Conservation (phyloP, 2,888 invertebrate genomes). For the Thyatira batis region DNA sequence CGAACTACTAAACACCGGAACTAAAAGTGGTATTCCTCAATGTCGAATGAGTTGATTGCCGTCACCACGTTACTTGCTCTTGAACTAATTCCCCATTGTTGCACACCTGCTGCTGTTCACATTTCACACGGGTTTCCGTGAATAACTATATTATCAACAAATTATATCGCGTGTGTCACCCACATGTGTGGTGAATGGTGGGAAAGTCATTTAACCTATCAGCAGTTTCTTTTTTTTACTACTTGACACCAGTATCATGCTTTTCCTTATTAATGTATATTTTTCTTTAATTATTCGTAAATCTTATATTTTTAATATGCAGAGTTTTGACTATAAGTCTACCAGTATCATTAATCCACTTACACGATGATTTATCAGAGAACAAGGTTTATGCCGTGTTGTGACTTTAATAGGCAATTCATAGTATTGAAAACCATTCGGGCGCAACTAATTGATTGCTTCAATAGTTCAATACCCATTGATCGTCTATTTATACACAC, state of each 20-base stretch:
- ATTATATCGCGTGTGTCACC: not conserved
- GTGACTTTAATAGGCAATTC: not conserved
- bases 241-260: too few relatives aligned
- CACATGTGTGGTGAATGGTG: not conserved
- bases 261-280: too few relatives aligned
- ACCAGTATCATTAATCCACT: too few relatives aligned
- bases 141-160: constrained; percentile 15
- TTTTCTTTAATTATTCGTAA: too few relatives aligned
- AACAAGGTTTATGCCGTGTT: not conserved
- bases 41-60: constrained; percentile 32
- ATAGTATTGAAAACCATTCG: not conserved
- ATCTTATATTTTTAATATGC: too few relatives aligned
- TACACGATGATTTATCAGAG: not conserved
- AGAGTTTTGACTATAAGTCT: too few relatives aligned
- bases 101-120: constrained; percentile 20
- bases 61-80: constrained; percentile 22
- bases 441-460: not conserved
- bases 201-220: not conserved
- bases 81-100: constrained; percentile 52
- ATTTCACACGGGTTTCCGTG: constrained; percentile 36
- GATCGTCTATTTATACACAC: not conserved
- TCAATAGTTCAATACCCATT: constrained; percentile 5
- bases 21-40: constrained; percentile 32
- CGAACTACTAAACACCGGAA: constrained; percentile 24
- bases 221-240: not conserved